Evolutionary conservation across 2,888 invertebrate genomes (phyloP).

Genomic region (Euphydryas editha): DNA sequence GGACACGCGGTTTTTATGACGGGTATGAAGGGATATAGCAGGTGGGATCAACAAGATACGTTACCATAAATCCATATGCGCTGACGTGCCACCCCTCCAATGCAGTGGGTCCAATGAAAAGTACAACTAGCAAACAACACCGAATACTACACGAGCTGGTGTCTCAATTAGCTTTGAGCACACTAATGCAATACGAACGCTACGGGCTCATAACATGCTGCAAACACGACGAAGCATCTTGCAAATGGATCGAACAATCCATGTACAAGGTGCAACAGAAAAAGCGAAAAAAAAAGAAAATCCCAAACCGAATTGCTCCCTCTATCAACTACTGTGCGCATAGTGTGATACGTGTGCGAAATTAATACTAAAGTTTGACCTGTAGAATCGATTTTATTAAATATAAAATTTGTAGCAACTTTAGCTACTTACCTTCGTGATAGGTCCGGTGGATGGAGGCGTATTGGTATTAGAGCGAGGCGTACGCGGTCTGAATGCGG

Average conservation of each 20-base stretch:
- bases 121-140: slow-evolving; percentile 77
- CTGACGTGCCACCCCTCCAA: slow-evolving; percentile 82
- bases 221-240: slow-evolving; percentile 75
- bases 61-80: slow-evolving; percentile 80
- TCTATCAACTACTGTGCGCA: slow-evolving; percentile 80
- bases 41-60: slow-evolving; percentile 75
- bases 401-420: slow-evolving; percentile 50
- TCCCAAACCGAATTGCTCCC: slow-evolving; percentile 80
- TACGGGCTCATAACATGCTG: slow-evolving; percentile 82
- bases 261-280: slow-evolving; percentile 75
- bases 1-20: slow-evolving; percentile 63
- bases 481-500: slow-evolving; percentile 98
- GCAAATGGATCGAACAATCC: slow-evolving; percentile 75
- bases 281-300: slow-evolving; percentile 63
- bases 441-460: slow-evolving; percentile 91
- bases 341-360: slow-evolving; percentile 75
- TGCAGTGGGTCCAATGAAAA: slow-evolving; percentile 78
- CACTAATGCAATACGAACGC: slow-evolving; percentile 81
- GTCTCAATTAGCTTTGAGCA: slow-evolving; percentile 78
- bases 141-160: slow-evolving; percentile 81
- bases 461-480: slow-evolving; percentile 90
- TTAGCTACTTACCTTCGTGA: slow-evolving; percentile 93
- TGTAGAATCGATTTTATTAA: slow-evolving; percentile 62
- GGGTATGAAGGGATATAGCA: slow-evolving; percentile 72
- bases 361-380: slow-evolving; percentile 68